Evolutionary conservation across 2,113 vertebrate species (phyloP).

Genomic region (Dendropsophus ebraccatus): DNA sequence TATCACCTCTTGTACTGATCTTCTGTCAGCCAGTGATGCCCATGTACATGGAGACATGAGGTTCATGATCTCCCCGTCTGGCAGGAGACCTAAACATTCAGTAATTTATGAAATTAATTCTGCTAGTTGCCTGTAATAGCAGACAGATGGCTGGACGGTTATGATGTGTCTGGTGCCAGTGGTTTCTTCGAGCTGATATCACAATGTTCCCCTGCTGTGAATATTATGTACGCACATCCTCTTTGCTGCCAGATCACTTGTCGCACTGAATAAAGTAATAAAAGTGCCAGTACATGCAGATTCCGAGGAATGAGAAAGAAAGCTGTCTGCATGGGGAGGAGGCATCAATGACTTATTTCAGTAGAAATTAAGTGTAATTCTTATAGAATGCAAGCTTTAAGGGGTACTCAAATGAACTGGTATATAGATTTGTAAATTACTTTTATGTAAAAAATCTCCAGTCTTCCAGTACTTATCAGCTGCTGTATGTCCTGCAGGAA

Average conservation of each 20-base stretch:
- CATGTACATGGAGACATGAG: background rate
- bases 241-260: background rate
- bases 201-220: slow-evolving; percentile 42
- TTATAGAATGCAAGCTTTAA: too few species aligned
- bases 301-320: background rate
- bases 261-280: background rate
- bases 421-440: too few species aligned
- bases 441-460: too few species aligned
- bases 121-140: background rate
- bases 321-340: background rate
- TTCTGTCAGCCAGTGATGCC: background rate
- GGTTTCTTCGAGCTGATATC: slow-evolving; percentile 4
- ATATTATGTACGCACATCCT: background rate
- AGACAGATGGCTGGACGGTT: slow-evolving; percentile 30
- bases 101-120: slow-evolving; percentile 23
- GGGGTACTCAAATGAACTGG: too few species aligned
- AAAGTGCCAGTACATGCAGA: background rate
- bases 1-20: background rate
- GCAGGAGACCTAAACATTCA: background rate
- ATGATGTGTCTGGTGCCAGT: slow-evolving; percentile 35
- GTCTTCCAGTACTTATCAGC: too few species aligned
- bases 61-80: background rate
- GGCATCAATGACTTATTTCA: background rate
- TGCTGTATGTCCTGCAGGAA: too few species aligned
- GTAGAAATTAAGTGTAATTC: background rate